Conservation (phyloP, 2,888 invertebrate genomes). For the Yponomeuta sedellus region DNA sequence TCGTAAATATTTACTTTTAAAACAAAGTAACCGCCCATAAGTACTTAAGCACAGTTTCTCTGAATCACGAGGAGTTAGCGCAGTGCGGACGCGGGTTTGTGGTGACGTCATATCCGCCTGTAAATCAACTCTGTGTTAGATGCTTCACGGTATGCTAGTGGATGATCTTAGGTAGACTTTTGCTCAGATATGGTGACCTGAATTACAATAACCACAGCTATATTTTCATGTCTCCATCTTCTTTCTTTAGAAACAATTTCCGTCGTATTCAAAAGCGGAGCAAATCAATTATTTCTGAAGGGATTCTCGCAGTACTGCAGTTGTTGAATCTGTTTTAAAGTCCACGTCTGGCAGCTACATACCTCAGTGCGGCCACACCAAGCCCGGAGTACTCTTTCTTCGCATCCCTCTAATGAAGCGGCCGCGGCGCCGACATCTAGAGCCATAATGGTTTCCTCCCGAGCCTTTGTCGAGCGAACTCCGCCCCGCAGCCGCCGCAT, state of each 20-base stretch:
- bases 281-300: no score
- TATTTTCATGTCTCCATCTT: no score
- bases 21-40: no score
- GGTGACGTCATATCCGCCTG: slow-evolving; percentile 20
- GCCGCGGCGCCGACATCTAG: slow-evolving; percentile 56
- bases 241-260: no score
- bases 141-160: slow-evolving; percentile 13
- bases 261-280: no score
- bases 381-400: slow-evolving; percentile 8
- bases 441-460: slow-evolving; percentile 70
- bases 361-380: neutral
- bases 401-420: slow-evolving; percentile 54
- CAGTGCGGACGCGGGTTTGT: slow-evolving; percentile 16
- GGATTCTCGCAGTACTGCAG: no score
- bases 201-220: no score
- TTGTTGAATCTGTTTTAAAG: no score
- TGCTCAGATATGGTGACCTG: no score
- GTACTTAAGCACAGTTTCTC: neutral
- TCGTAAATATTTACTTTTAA: no score
- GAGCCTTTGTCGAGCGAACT: slow-evolving; percentile 67
- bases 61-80: slow-evolving; percentile 10
- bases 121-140: slow-evolving; percentile 15
- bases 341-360: neutral
- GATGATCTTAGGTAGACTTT: no score
- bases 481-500: slow-evolving; percentile 45